These are phyloP conservation scores for Microcaecilia unicolor DNA, from an alignment of 2,797 vertebrate species.

Conservation along the genomic window DNA sequence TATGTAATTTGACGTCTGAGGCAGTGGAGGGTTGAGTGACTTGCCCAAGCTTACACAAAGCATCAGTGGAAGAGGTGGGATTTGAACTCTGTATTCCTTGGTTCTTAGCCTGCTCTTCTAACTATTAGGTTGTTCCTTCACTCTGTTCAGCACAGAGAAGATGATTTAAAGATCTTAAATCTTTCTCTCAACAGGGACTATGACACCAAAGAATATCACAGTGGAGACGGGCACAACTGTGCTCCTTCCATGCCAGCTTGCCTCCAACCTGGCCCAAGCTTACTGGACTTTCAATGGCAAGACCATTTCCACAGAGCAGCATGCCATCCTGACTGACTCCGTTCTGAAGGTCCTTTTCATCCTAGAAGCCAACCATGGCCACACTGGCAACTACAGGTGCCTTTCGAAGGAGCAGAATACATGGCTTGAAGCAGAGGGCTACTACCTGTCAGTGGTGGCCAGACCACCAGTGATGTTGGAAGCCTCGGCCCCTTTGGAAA, in stretches of 20 bases:
- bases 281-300: constrained; percentile 78
- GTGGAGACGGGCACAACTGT: constrained; percentile 82
- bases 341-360: constrained; percentile 75
- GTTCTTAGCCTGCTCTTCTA: no score
- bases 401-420: constrained; percentile 80
- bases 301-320: constrained; percentile 50
- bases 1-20: no score
- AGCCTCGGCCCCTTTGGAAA: constrained; percentile 74
- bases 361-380: constrained; percentile 56
- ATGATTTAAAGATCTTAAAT: no score
- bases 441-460: constrained; percentile 72
- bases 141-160: no score
- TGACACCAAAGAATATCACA: constrained; percentile 69
- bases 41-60: no score
- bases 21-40: no score
- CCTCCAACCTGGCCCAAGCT: constrained; percentile 83
- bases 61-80: no score
- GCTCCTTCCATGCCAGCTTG: constrained; percentile 80
- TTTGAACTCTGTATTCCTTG: no score
- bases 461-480: constrained; percentile 72
- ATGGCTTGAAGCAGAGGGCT: constrained; percentile 70
- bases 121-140: no score
- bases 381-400: constrained; percentile 76
- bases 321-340: no score
- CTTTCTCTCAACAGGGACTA: constrained; percentile 44